phyloP scores from a whole-genome alignment of 2,888 invertebrate genomes.

The Watsonalla cultraria region DNA sequence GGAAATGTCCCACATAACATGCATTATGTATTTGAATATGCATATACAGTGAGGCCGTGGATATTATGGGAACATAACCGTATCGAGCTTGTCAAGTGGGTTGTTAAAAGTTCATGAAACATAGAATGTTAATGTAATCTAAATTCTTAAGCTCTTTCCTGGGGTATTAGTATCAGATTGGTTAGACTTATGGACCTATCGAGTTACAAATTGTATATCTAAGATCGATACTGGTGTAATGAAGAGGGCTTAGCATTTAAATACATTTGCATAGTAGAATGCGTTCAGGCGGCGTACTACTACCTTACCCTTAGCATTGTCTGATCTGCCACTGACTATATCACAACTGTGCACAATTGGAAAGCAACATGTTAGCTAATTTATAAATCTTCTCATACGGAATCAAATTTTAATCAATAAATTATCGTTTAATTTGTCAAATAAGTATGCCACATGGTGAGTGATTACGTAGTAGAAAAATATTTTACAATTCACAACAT shows the following conservation, averaged over 20 bases:
- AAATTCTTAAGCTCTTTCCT: slow-evolving; percentile 16
- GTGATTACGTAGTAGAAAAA: no score
- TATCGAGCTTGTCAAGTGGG: not conserved
- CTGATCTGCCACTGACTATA: not conserved
- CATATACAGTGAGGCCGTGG: no score
- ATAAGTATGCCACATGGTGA: no score
- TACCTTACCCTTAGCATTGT: not conserved
- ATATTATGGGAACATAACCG: not conserved
- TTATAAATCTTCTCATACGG: no score
- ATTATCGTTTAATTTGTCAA: no score
- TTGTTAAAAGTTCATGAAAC: not conserved
- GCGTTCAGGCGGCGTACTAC: slow-evolving; percentile 46
- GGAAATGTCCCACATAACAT: not conserved
- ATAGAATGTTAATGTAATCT: slow-evolving; percentile 4
- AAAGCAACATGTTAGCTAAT: no score
- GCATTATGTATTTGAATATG: not conserved
- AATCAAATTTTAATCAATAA: no score
- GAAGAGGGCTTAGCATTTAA: slow-evolving; percentile 78
- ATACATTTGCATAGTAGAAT: slow-evolving; percentile 79
- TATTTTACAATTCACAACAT: no score
- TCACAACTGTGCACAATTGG: no score
- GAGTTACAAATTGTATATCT: slow-evolving; percentile 77
- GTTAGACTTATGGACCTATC: slow-evolving; percentile 66
- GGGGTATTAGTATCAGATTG: slow-evolving; percentile 52
- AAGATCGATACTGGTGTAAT: slow-evolving; percentile 76